These are phyloP conservation scores for Hippocampus zosterae DNA, from an alignment of 2,113 vertebrate species.

Conservation along the genomic window DNA sequence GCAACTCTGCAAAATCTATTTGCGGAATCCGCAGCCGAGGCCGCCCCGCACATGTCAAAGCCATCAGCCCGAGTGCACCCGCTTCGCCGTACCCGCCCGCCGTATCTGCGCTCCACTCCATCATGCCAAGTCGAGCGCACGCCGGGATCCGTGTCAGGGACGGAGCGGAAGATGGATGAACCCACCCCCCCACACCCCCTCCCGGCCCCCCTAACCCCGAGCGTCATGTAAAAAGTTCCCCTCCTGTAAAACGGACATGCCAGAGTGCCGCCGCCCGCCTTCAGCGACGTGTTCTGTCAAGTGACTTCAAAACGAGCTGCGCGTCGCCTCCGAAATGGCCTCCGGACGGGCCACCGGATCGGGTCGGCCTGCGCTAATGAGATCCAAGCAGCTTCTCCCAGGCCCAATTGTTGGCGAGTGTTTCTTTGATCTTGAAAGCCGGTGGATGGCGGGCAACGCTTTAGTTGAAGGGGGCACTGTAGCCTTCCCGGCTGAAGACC, in stretches of 20 bases:
- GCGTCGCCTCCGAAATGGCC: not conserved
- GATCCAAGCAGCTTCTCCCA: not conserved
- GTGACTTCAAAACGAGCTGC: not conserved
- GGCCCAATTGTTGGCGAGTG: too few relatives aligned
- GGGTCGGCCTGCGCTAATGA: not conserved
- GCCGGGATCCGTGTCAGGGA: constrained; percentile 12
- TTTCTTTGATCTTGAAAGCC: too few relatives aligned
- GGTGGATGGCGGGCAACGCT: too few relatives aligned
- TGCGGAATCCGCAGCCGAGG: constrained; percentile 61
- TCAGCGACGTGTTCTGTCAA: not conserved
- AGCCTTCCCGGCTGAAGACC: too few relatives aligned
- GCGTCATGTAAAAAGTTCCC: not conserved
- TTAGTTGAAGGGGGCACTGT: too few relatives aligned
- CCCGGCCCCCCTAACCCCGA: too few relatives aligned
- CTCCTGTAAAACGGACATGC: not conserved
- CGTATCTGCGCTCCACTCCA: constrained; percentile 32
- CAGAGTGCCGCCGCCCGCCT: not conserved
- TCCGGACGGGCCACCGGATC: not conserved
- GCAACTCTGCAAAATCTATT: constrained; percentile 56
- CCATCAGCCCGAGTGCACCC: constrained; percentile 58
- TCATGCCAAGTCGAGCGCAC: constrained; percentile 49
- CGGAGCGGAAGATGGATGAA: constrained; percentile 33
- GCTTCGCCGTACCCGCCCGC: too few relatives aligned
- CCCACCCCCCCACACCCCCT: constrained; percentile 9
- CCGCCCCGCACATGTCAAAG: constrained; percentile 66